A percentile compares a stretch with the other conserved stretches of the same genome.
These are phyloP conservation scores for Himalopsyche japonica DNA, from an alignment of 2,888 invertebrate species.

Conservation along the genomic window DNA sequence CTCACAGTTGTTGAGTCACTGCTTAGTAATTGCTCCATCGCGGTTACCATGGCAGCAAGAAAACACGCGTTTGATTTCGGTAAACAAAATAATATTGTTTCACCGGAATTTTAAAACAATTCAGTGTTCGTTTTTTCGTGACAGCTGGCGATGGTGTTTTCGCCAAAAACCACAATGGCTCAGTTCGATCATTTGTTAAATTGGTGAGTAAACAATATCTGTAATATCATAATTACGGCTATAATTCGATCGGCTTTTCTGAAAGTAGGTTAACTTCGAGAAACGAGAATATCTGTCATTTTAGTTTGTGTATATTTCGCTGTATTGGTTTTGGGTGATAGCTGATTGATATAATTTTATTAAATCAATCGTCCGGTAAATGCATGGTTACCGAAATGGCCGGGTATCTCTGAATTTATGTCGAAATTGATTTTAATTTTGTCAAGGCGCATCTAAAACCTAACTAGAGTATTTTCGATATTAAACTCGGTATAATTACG, in stretches of 20 bases:
- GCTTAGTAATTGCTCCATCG: not conserved
- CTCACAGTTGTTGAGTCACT: not conserved
- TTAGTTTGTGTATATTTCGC: not conserved
- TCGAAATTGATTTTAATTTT: not conserved
- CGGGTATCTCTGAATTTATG: not conserved
- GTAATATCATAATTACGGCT: not conserved
- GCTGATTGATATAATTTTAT: not conserved
- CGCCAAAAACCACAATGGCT: not conserved
- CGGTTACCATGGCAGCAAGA: not conserved
- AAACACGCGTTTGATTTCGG: not conserved
- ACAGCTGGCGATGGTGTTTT: not conserved
- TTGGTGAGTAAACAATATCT: not conserved
- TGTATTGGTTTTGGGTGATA: not conserved
- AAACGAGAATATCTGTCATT: not conserved
- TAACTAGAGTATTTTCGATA: not conserved
- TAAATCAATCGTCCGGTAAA: constrained; percentile 1
- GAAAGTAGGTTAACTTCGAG: not conserved
- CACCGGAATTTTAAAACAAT: not conserved
- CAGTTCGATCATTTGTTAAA: not conserved
- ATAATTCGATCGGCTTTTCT: not conserved
- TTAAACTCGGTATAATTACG: not conserved
- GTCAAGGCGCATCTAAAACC: not conserved
- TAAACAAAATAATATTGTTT: constrained; percentile 4
- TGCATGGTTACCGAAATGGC: not conserved
- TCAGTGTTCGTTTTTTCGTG: not conserved